Evolutionary conservation across 2,797 vertebrate genomes (phyloP), one percentile per base, ranked within the genome.

Genomic region (Melanotaenia pygmaea): DNA sequence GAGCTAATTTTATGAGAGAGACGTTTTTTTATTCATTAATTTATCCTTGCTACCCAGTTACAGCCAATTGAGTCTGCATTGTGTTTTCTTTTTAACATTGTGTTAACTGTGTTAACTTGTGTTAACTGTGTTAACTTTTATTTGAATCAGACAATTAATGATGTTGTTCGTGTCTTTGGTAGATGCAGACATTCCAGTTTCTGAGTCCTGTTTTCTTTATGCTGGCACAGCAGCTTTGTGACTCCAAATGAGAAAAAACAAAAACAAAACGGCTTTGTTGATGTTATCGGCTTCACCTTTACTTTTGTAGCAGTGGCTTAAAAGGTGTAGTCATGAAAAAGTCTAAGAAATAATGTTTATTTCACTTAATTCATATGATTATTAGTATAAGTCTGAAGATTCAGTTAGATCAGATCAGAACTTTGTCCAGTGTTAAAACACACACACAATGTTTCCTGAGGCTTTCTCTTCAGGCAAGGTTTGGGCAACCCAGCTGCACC

Each of bases 401-500:
- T 35, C 35, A 30, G 11, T 64, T 3, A 13, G 6, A 20, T 45
- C 43, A 38, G 43, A 56, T 64, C 38, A 13, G 3, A 50, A 30
- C 24, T 26, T 20, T 26, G 6, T 57, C 10, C 35, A 35, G 22
- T 59, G 30, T 47, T 56, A 10, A 37, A 7, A 37, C 35, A 40
- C 12, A 13, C 76, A 14, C 58, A 22, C 13, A 51, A 1, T 43
- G 6, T 37, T 64, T 73, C 69, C 53, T 22, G 34, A 56, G 64
- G 65, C 64, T 40, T 22, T 80, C 58, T 86, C 70, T 69, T 47
- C 34, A 57, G 76, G 67, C 77, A 43, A 70, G 59, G 43, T 71
- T 80, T 66, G 67, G 67, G 71, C 61, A 76, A 38, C 62, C 70
- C 77, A 78, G 63, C 79, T 80, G 70, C 72, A 59, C 72, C 64